These are phyloP conservation scores for Lepetodrilus schrolli DNA, from an alignment of 2,888 invertebrate species.

Conservation along the genomic window DNA sequence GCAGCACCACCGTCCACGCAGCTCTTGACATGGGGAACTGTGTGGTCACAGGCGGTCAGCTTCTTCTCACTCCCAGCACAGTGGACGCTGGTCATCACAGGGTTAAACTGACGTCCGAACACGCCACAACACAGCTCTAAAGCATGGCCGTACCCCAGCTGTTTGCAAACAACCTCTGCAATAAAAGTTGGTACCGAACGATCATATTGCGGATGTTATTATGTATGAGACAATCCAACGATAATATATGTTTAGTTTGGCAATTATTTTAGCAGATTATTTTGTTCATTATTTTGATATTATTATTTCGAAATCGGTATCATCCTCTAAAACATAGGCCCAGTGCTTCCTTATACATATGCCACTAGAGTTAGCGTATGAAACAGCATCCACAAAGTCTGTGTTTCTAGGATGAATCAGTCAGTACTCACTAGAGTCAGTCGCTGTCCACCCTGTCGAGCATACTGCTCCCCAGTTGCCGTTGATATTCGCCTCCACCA, in stretches of 20 bases:
- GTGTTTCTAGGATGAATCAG: too few species aligned
- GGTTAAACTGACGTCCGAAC: constrained; percentile 54
- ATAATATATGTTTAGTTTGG: too few species aligned
- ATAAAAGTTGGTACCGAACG: background rate
- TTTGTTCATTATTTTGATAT: too few species aligned
- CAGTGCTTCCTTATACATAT: too few species aligned
- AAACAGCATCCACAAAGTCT: too few species aligned
- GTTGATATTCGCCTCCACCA: constrained; percentile 57
- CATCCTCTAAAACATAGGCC: too few species aligned
- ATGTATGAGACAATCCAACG: too few species aligned
- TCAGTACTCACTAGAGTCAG: constrained; percentile 77
- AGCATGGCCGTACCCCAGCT: constrained; percentile 57
- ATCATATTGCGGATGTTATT: too few species aligned
- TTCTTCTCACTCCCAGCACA: constrained; percentile 57
- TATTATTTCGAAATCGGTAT: too few species aligned
- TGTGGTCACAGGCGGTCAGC: constrained; percentile 48
- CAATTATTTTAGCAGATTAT: too few species aligned
- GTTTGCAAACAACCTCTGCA: constrained; percentile 55
- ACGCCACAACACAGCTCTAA: constrained; percentile 58
- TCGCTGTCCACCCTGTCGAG: constrained; percentile 83
- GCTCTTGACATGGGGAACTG: constrained; percentile 40
- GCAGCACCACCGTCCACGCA: constrained; percentile 51
- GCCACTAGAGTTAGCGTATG: too few species aligned
- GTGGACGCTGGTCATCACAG: constrained; percentile 48
- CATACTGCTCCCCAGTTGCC: constrained; percentile 84